Base-by-base conservation (phyloP, 1,140 invertebrate genomes). In the Panulirus ornatus region DNA sequence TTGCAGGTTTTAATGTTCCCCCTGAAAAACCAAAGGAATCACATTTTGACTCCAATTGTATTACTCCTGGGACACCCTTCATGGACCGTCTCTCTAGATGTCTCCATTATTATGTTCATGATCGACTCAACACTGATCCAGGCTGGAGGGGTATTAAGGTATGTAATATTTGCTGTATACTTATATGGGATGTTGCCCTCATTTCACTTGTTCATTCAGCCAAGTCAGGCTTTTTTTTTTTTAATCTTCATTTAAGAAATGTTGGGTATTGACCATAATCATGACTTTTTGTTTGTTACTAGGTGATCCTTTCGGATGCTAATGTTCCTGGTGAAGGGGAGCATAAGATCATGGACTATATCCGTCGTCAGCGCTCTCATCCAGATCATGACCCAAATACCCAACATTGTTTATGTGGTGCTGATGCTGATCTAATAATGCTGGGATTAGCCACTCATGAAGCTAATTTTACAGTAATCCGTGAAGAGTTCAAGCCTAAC, bases 261-360 rank as follows among this genome's bases (percentile, higher is more conserved):
- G n/a, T n/a, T n/a, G n/a, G n/a, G n/a, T n/a, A n/a, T n/a, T n/a
- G n/a, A n/a, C n/a, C n/a, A n/a, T n/a, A 54, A 19, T 54, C n/a
- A 27, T 63, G 58, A 19, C 22, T 58, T 19, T 58, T 14, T 58
- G 11, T 16, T 58, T 11, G 14, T 0, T 1, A 91, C 75, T 81
- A 92, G 93, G 94, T 99, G 0, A 98, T 99, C 92, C 95, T 99
- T 22, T 99, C 98, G 16, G 99, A 99, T 95, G 99, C 99, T 1
- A 99, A 99, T 95, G 98, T 98, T 11, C 99, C 99, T 19, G 99
- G 99, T 30, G 99, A 99, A 95, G 99, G 99, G 34, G 99, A 99
- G 94, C 99, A 99, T 93, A 99, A 99, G 95, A 99, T 99, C 92
- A 99, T 99, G 99, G 98, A 99, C 94, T 99, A 96, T 94, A 99